Evolutionary conservation across 2,888 invertebrate species (phyloP).

Genomic region (Gordius sp.): DNA sequence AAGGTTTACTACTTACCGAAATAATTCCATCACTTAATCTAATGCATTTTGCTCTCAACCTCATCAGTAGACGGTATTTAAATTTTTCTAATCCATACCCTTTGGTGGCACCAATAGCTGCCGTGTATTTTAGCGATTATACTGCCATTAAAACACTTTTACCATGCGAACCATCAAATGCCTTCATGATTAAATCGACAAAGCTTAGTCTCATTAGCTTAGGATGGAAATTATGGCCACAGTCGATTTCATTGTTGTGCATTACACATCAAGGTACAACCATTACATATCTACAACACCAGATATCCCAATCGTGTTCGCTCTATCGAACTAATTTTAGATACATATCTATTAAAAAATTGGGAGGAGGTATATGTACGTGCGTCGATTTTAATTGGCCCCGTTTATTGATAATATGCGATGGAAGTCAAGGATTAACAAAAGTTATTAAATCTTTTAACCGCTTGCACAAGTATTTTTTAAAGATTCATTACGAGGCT

Average conservation of each 20-base stretch:
- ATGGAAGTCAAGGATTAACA: not conserved
- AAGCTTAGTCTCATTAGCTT: not conserved
- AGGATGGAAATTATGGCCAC: not conserved
- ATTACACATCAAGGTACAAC: not conserved
- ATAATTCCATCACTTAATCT: not conserved
- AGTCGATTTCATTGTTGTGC: not conserved
- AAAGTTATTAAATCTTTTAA: not conserved
- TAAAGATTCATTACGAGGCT: not conserved
- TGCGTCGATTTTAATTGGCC: conserved; percentile 12
- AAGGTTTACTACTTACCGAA: not conserved
- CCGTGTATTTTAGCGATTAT: too few species aligned
- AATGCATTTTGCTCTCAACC: not conserved
- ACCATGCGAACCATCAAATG: not conserved
- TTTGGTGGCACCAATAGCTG: not conserved
- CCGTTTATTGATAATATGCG: not conserved
- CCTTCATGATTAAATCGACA: not conserved
- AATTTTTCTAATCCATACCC: not conserved
- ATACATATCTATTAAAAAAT: not conserved
- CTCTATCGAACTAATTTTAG: conserved; percentile 1
- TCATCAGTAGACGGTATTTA: not conserved
- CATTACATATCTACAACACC: not conserved
- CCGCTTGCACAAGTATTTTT: not conserved
- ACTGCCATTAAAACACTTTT: not conserved
- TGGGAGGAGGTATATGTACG: not conserved
- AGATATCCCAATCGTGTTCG: not conserved